Evolutionary conservation across 1,140 invertebrate species (phyloP).

Genomic region (Drosophila oshimai): DNA sequence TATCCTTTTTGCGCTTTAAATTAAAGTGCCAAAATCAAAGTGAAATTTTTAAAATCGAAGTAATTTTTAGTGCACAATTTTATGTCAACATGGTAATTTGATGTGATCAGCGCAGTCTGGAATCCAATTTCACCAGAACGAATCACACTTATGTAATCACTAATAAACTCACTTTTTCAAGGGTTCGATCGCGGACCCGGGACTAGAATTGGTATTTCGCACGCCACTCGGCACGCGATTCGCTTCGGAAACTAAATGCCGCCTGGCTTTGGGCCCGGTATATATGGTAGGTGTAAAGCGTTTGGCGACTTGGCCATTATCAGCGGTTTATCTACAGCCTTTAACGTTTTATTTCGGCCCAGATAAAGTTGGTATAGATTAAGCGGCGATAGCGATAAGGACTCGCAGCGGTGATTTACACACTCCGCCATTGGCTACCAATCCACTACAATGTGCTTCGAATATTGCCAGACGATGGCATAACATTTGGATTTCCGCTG

Average conservation of each 20-base stretch:
- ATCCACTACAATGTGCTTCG: constrained; percentile 5
- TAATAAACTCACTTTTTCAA: constrained; percentile 10
- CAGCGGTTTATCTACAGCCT: constrained; percentile 57
- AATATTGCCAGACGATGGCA: constrained; percentile 20
- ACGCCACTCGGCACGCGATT: constrained; percentile 31
- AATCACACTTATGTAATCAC: constrained; percentile 7
- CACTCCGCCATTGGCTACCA: constrained; percentile 19
- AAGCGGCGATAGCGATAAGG: constrained; percentile 54
- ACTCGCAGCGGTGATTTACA: constrained; percentile 51
- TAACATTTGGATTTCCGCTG: constrained; percentile 4
- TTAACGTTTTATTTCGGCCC: constrained; percentile 63
- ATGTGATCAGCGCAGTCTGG: background rate
- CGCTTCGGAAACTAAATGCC: constrained; percentile 45
- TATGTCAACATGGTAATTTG: background rate
- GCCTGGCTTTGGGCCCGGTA: constrained; percentile 6
- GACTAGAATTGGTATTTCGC: constrained; percentile 9
- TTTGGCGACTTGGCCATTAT: constrained; percentile 18
- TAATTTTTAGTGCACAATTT: no score
- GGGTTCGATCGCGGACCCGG: constrained; percentile 4
- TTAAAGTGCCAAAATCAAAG: no score
- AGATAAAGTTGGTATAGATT: constrained; percentile 66
- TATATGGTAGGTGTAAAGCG: constrained; percentile 35
- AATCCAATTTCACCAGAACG: constrained; percentile 21
- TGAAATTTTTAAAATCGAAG: no score
- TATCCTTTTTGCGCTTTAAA: no score